Conservation (phyloP, 2,888 invertebrate species). For the Agrochola lychnidis region DNA sequence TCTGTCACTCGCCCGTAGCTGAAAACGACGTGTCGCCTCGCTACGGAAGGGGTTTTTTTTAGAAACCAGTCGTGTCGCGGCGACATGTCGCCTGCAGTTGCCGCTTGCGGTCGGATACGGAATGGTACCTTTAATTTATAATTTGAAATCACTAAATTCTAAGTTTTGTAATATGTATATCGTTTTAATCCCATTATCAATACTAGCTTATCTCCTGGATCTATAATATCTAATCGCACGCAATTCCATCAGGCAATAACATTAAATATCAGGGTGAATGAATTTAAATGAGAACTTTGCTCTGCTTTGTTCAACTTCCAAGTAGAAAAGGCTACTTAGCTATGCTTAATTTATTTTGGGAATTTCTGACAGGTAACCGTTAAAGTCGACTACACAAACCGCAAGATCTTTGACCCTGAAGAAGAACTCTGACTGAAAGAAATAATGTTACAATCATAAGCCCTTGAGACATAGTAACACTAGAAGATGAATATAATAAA, state of each 20-base stretch:
- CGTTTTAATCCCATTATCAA: conserved; percentile 4
- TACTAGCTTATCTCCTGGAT: conserved; percentile 1
- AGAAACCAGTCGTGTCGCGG: no score
- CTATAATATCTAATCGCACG: conserved; percentile 31
- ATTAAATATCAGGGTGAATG: conserved; percentile 16
- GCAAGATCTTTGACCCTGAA: not conserved
- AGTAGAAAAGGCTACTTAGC: not conserved
- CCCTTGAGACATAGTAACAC: not conserved
- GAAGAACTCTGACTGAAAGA: not conserved
- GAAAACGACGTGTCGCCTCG: no score
- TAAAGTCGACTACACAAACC: not conserved
- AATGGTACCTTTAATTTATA: no score
- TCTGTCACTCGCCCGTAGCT: no score
- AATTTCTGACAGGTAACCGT: not conserved
- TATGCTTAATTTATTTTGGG: not conserved
- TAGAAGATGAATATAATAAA: not conserved
- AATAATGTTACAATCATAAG: not conserved
- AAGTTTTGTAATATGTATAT: not conserved
- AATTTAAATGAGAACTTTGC: conserved; percentile 24
- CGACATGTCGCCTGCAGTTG: no score
- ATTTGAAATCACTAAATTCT: not conserved
- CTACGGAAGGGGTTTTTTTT: no score
- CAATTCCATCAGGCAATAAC: conserved; percentile 22
- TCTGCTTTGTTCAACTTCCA: not conserved
- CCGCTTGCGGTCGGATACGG: no score